Conservation (phyloP, 2,888 invertebrate genomes). For the Falcaria lacertinaria region DNA sequence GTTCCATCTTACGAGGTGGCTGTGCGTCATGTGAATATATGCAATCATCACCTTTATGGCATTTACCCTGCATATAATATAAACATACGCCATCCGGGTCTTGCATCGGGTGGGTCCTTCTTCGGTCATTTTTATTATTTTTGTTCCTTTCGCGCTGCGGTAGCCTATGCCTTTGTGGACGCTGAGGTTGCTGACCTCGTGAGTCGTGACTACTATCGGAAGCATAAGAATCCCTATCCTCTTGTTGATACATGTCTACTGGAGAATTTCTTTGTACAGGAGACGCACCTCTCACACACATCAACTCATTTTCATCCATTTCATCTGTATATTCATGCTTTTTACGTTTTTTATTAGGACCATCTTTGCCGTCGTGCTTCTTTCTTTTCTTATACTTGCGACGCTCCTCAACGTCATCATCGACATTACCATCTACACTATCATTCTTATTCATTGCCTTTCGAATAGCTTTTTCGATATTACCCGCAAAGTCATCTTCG, state of each 20-base stretch:
- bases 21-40: conserved; percentile 91
- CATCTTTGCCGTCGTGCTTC: conserved; percentile 79
- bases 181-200: conserved; percentile 69
- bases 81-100: conserved; percentile 88
- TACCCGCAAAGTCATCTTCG: conserved; percentile 88
- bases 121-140: conserved; percentile 72
- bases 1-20: conserved; percentile 92
- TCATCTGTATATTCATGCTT: conserved; percentile 77
- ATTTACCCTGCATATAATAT: conserved; percentile 94
- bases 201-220: conserved; percentile 79
- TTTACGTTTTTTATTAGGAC: conserved; percentile 79
- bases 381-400: conserved; percentile 79
- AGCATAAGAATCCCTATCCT: conserved; percentile 75
- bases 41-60: conserved; percentile 91
- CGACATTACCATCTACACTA: conserved; percentile 56
- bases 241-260: conserved; percentile 61
- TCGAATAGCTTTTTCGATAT: conserved; percentile 88
- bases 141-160: conserved; percentile 69
- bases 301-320: conserved; percentile 88
- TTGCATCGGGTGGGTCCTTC: conserved; percentile 80
- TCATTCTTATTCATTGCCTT: conserved; percentile 86
- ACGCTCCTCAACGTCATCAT: conserved; percentile 71
- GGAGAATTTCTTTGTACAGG: conserved; percentile 70
- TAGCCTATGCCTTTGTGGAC: conserved; percentile 59
- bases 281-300: conserved; percentile 88